Evolutionary conservation across 2,113 vertebrate genomes (phyloP).

Genomic region (Coturnix japonica): DNA sequence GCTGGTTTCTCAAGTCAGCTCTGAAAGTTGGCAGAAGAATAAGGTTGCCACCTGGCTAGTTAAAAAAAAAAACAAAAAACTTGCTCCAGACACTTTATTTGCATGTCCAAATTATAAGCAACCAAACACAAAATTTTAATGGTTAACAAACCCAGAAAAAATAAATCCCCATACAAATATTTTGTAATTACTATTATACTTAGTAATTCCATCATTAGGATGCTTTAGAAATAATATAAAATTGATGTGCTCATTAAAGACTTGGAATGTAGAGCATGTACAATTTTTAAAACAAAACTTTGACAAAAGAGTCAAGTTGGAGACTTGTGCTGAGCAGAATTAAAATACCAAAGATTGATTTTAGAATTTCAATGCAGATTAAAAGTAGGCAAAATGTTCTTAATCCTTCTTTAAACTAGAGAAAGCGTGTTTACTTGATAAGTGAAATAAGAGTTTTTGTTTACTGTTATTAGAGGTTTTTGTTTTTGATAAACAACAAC

Average conservation of each 20-base stretch:
- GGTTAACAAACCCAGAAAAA: background rate
- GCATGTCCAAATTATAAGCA: background rate
- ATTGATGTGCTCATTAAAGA: background rate
- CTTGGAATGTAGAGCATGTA: background rate
- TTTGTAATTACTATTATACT: background rate
- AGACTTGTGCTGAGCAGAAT: background rate
- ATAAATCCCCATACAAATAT: background rate
- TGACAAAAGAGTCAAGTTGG: background rate
- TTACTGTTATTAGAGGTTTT: background rate
- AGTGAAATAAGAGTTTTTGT: background rate
- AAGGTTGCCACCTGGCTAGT: background rate
- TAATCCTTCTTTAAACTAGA: background rate
- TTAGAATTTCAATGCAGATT: background rate
- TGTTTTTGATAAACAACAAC: no score
- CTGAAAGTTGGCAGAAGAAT: background rate
- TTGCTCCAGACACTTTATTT: background rate
- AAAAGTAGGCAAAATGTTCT: background rate
- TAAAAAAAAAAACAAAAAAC: background rate
- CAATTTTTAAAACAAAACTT: background rate
- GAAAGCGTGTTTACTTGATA: background rate
- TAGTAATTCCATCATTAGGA: background rate
- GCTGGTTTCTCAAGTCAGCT: slow-evolving; percentile 16
- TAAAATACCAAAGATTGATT: background rate
- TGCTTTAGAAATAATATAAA: background rate
- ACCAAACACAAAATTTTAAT: background rate